phyloP scores from a whole-genome alignment of 2,888 invertebrate species.

The Phasia obesa region DNA sequence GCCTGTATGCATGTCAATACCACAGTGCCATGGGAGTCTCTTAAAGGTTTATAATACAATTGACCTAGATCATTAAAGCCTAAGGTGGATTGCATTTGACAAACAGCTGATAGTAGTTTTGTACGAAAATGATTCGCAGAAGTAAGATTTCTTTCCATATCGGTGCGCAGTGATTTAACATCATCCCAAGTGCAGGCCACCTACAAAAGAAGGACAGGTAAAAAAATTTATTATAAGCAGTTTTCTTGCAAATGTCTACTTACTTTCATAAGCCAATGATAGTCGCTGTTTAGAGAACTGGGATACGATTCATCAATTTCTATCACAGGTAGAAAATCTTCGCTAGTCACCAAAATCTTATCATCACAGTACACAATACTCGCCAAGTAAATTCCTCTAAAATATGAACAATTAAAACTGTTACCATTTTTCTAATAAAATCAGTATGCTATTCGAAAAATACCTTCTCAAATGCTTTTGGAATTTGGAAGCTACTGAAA shows the following conservation, averaged over 20 bases:
- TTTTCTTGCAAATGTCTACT: background rate
- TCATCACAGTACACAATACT: slow-evolving; percentile 97
- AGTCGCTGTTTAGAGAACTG: slow-evolving; percentile 94
- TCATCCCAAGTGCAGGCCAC: slow-evolving; percentile 99
- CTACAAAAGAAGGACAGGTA: slow-evolving; percentile 80
- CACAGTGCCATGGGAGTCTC: slow-evolving; percentile 94
- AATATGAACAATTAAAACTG: background rate
- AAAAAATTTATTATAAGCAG: background rate
- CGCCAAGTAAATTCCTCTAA: slow-evolving; percentile 95
- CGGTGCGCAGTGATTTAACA: slow-evolving; percentile 93
- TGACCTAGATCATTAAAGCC: slow-evolving; percentile 97
- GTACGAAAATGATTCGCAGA: slow-evolving; percentile 95
- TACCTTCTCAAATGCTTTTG: slow-evolving; percentile 94
- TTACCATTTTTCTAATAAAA: background rate
- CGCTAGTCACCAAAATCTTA: slow-evolving; percentile 96
- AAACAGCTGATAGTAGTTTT: slow-evolving; percentile 95
- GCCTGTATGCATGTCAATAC: slow-evolving; percentile 93
- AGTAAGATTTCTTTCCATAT: slow-evolving; percentile 96
- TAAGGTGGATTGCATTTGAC: slow-evolving; percentile 95
- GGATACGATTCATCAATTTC: slow-evolving; percentile 98
- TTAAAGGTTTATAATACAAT: slow-evolving; percentile 94
- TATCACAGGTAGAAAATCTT: slow-evolving; percentile 97
- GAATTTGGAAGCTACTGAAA: slow-evolving; percentile 97
- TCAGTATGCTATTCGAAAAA: background rate
- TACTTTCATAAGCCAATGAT: slow-evolving; percentile 99